Evolutionary conservation across 35 echinoderm and acorn worm species (phyloP).

Genomic region (Eucidaris tribuloides): DNA sequence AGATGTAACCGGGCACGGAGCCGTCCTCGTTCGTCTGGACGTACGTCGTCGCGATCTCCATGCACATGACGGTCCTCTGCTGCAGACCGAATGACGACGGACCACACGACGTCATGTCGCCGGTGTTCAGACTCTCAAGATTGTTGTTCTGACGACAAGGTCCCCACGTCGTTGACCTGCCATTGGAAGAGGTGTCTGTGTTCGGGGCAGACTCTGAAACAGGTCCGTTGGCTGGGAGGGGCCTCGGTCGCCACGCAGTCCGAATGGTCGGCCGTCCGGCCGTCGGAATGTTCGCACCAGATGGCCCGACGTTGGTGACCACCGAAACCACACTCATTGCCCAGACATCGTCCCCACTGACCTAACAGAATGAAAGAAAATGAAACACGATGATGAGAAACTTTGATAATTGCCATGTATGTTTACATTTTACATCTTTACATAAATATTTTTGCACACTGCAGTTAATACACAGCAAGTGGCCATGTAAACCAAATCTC

Average conservation of each 20-base stretch:
- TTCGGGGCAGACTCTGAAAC: conserved; percentile 86
- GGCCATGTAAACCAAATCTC: not conserved
- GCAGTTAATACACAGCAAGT: not conserved
- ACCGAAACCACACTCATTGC: conserved; percentile 58
- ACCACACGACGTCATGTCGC: conserved; percentile 47
- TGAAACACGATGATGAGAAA: not conserved
- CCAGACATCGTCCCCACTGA: conserved; percentile 65
- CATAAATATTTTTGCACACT: not conserved
- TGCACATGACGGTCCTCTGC: conserved; percentile 67
- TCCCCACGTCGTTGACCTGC: conserved; percentile 76
- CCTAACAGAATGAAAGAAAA: conserved; percentile 19
- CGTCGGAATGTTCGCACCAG: conserved; percentile 52
- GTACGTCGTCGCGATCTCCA: conserved; percentile 59
- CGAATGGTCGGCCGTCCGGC: conserved; percentile 7
- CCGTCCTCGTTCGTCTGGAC: conserved; percentile 51
- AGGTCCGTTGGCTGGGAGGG: conserved; percentile 34
- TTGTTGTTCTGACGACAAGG: conserved; percentile 41
- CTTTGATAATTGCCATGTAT: not conserved
- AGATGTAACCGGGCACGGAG: conserved; percentile 61
- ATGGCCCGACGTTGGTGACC: conserved; percentile 38
- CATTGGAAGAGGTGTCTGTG: conserved; percentile 82
- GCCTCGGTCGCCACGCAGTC: conserved; percentile 37
- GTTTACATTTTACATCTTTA: not conserved
- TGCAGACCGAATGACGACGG: conserved; percentile 61
- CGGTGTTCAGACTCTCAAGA: not conserved